Percentiles rank a stretch among this genome's conserved stretches.
phyloP scores from a whole-genome alignment of 1,140 invertebrate species.

The Drosophila lacteicornis region DNA sequence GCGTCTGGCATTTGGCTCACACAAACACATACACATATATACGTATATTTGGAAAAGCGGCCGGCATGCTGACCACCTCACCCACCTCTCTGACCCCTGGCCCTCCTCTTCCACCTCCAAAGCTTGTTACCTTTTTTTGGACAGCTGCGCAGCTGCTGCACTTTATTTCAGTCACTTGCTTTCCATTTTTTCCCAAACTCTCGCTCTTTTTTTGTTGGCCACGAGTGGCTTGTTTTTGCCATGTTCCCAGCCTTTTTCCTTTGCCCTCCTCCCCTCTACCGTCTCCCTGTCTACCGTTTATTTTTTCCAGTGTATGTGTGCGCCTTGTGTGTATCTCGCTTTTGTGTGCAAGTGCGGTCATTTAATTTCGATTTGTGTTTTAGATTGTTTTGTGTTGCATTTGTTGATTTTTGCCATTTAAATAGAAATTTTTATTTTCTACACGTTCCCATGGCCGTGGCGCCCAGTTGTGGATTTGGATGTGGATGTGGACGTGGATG shows the following conservation, averaged over 20 bases:
- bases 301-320: constrained; percentile 19
- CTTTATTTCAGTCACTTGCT: constrained; percentile 79
- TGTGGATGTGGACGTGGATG: constrained; percentile 20
- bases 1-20: constrained; percentile 47
- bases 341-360: constrained; percentile 84
- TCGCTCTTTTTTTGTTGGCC: constrained; percentile 38
- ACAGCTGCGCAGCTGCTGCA: constrained; percentile 75
- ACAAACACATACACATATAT: neutral
- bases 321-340: constrained; percentile 55
- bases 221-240: constrained; percentile 79
- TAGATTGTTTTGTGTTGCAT: constrained; percentile 83
- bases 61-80: constrained; percentile 7
- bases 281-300: too few relatives aligned
- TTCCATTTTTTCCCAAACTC: constrained; percentile 33
- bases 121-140: constrained; percentile 53
- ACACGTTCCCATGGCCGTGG: constrained; percentile 73
- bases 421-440: constrained; percentile 84
- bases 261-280: neutral
- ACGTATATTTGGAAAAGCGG: constrained; percentile 16
- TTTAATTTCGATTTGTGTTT: constrained; percentile 85
- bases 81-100: neutral
- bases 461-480: constrained; percentile 23
- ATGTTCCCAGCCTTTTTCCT: constrained; percentile 53
- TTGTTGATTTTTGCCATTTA: constrained; percentile 84
- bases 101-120: neutral